phyloP scores from a whole-genome alignment of 2,797 vertebrate genomes.

The Miichthys miiuy region DNA sequence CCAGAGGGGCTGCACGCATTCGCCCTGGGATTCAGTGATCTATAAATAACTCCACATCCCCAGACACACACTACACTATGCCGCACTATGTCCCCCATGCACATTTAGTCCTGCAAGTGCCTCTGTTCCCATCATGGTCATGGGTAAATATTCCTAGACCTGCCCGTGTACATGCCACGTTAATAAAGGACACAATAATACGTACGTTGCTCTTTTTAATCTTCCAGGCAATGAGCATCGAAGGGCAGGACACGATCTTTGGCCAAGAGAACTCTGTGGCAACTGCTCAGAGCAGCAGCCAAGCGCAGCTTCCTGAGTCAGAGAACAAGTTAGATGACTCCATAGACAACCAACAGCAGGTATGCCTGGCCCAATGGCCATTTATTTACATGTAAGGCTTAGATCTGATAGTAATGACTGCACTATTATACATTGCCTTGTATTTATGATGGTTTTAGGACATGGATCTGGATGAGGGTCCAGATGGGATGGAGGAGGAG shows the following conservation, averaged over 20 bases:
- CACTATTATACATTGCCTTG: neutral
- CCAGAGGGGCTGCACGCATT: neutral
- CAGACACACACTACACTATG: neutral
- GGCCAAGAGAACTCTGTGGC: slow-evolving; percentile 91
- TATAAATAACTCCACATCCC: neutral
- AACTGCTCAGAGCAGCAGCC: slow-evolving; percentile 91
- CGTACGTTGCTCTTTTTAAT: slow-evolving; percentile 1
- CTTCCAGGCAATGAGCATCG: slow-evolving; percentile 89
- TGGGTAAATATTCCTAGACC: neutral
- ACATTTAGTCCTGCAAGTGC: neutral
- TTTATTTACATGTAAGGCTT: neutral
- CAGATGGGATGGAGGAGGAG: slow-evolving; percentile 93
- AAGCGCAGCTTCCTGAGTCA: slow-evolving; percentile 90
- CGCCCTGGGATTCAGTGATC: neutral
- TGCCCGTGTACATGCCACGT: neutral
- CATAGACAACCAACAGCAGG: slow-evolving; percentile 98
- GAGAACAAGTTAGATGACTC: slow-evolving; percentile 94
- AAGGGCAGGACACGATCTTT: slow-evolving; percentile 93
- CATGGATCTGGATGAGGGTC: slow-evolving; percentile 98
- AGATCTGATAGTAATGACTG: neutral
- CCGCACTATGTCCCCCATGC: neutral
- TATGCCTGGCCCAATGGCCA: slow-evolving; percentile 46
- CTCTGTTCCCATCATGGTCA: neutral
- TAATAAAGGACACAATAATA: neutral
- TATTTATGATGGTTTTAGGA: slow-evolving; percentile 84